Evolutionary conservation across 2,113 vertebrate species (phyloP).

Genomic region (Opisthocomus hoazin): DNA sequence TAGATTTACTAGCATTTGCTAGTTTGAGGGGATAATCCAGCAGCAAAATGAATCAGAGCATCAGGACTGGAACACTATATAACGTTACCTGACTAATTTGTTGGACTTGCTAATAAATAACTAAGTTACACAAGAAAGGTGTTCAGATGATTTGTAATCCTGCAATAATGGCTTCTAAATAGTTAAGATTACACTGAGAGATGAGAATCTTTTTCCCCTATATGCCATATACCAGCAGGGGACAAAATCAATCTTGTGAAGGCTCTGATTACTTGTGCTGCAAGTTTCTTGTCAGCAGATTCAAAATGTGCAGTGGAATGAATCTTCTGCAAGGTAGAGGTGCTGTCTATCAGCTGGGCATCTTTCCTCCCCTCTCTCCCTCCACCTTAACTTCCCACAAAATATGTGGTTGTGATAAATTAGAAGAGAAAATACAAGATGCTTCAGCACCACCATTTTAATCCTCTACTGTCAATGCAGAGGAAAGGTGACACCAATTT

Average conservation of each 20-base stretch:
- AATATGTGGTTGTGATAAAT: slow-evolving; percentile 74
- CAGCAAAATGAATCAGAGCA: background rate
- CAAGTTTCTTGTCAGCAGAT: slow-evolving; percentile 81
- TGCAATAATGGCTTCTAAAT: slow-evolving; percentile 75
- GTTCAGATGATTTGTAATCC: slow-evolving; percentile 74
- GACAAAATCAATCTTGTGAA: slow-evolving; percentile 77
- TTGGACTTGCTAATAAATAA: slow-evolving; percentile 49
- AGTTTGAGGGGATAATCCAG: background rate
- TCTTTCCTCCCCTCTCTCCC: slow-evolving; percentile 53
- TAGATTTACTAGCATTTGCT: background rate
- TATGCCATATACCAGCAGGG: slow-evolving; percentile 71
- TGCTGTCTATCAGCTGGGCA: slow-evolving; percentile 68
- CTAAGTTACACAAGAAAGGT: slow-evolving; percentile 47
- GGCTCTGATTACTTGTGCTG: slow-evolving; percentile 76
- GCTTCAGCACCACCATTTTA: slow-evolving; percentile 69
- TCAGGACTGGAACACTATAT: background rate
- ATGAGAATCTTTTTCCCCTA: slow-evolving; percentile 68
- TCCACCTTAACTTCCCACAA: slow-evolving; percentile 61
- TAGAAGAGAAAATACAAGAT: slow-evolving; percentile 58
- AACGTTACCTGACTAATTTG: slow-evolving; percentile 47
- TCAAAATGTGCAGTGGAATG: slow-evolving; percentile 76
- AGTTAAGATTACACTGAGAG: slow-evolving; percentile 77
- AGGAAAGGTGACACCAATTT: slow-evolving; percentile 62
- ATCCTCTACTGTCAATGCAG: slow-evolving; percentile 63
- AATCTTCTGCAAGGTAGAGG: slow-evolving; percentile 75